These are phyloP conservation scores for Nymphalis urticae DNA, from an alignment of 2,888 invertebrate species.

Conservation along the genomic window DNA sequence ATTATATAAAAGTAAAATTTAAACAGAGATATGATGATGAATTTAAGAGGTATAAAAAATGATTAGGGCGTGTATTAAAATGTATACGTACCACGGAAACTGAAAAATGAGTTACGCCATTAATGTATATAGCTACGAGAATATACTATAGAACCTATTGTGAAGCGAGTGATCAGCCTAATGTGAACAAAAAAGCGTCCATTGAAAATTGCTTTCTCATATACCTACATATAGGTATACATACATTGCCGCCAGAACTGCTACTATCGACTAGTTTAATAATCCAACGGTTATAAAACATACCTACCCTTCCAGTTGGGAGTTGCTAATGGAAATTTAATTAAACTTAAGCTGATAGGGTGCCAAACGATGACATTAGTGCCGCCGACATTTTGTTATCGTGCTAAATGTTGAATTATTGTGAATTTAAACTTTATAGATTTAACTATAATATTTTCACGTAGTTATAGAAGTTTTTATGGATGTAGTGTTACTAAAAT, in stretches of 20 bases:
- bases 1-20: too few relatives aligned
- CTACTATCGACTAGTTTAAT: conserved; percentile 15
- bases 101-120: background rate
- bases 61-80: too few relatives aligned
- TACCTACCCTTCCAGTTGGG: conserved; percentile 26
- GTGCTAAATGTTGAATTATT: background rate
- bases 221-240: background rate
- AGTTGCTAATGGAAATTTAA: conserved; percentile 47
- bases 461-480: too few relatives aligned
- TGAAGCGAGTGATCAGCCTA: conserved; percentile 9
- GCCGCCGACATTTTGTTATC: conserved; percentile 8
- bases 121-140: background rate
- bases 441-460: too few relatives aligned
- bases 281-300: conserved; percentile 22
- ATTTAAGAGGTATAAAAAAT: too few relatives aligned
- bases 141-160: conserved; percentile 1
- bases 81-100: background rate
- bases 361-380: conserved; percentile 39
- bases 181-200: conserved; percentile 4
- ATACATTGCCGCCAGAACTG: background rate
- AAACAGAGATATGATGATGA: too few relatives aligned
- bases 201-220: conserved; percentile 12
- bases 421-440: background rate
- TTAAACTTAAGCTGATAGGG: conserved; percentile 46
- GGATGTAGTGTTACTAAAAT: too few relatives aligned